Evolutionary conservation across 2,797 vertebrate species (phyloP), one percentile per base, ranked within the genome.

Genomic region (Microcaecilia unicolor): DNA sequence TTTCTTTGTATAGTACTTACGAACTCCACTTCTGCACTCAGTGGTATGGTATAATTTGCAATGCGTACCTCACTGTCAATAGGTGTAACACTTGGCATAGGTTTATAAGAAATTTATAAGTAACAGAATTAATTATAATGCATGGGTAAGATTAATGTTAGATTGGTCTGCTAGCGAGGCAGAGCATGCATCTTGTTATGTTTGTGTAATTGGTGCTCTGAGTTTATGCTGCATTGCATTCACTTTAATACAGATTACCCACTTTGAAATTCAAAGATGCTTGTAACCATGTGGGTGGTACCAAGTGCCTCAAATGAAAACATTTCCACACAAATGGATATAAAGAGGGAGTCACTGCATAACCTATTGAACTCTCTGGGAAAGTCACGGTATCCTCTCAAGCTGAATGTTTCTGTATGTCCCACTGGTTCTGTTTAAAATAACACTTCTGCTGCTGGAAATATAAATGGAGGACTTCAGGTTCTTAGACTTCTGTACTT

Each of bases 311-410:
- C 10, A 22, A 17, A 29, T 34, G 32, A 48, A 59, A 51, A 14
- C 3, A 4, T 21, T 0, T 0, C 18, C 16, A 3, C 34, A 15
- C 11, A 50, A 31, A 41, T 37, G 30, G 34, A 52, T 48, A 51
- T 37, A 45, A 34, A 51, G 53, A 51, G 31, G 12, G 25, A 53
- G 23, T 41, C 37, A n/a, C 24, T 52, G 24, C 43, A 20, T 38
- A 51, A 65, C 55, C 44, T 66, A 65, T 46, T 48, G 57, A 64
- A 72, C 59, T 67, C 57, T 44, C 34, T 59, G 47, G 51, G 44
- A 51, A 63, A 45, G 30, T 53, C 32, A 22, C 46, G 47, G 39
- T 43, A 44, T 44, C 51, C 38, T 28, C 34, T 64, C 42, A 40
- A 41, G 28, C 6, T 13, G 48, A 32, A 40, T 31, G 41, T 52